Evolutionary conservation across 2,888 invertebrate genomes (phyloP).

Genomic region (Minunthozetes semirufus): DNA sequence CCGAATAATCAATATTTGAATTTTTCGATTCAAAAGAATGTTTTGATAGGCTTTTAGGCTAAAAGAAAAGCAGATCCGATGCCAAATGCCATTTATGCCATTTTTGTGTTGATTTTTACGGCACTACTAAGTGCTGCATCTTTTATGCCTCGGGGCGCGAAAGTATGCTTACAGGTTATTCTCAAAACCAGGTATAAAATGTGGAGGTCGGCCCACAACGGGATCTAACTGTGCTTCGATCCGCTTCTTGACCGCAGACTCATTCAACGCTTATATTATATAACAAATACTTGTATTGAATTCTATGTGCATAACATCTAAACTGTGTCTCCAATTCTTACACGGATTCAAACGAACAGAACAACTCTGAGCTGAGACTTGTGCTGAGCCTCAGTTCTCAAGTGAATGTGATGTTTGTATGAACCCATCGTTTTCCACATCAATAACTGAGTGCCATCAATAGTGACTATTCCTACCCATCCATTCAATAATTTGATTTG

Average conservation of each 20-base stretch:
- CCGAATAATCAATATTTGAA: slow-evolving; percentile 8
- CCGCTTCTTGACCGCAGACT: slow-evolving; percentile 19
- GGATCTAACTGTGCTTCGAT: slow-evolving; percentile 13
- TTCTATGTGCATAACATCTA: not conserved
- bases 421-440: not conserved
- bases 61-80: slow-evolving; percentile 26
- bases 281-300: not conserved
- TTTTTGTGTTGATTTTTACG: slow-evolving; percentile 22
- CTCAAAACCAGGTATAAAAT: slow-evolving; percentile 19
- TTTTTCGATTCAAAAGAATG: slow-evolving; percentile 10
- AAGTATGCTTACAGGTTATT: slow-evolving; percentile 27
- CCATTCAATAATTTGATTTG: not conserved
- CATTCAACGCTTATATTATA: slow-evolving; percentile 5
- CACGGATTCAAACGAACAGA: slow-evolving; percentile 20
- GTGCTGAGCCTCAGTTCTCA: slow-evolving; percentile 14
- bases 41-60: slow-evolving; percentile 27
- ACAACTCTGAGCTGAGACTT: slow-evolving; percentile 13
- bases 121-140: slow-evolving; percentile 28
- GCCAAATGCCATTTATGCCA: slow-evolving; percentile 19
- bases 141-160: slow-evolving; percentile 18
- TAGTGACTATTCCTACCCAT: not conserved
- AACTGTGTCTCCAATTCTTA: slow-evolving; percentile 26
- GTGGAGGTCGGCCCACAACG: slow-evolving; percentile 28
- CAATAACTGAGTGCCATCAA: slow-evolving; percentile 19
- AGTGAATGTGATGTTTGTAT: slow-evolving; percentile 12